Evolutionary conservation across 2,113 vertebrate species (phyloP), one percentile per base, ranked within the genome.

Genomic region (Ptychochromis oligacanthus): DNA sequence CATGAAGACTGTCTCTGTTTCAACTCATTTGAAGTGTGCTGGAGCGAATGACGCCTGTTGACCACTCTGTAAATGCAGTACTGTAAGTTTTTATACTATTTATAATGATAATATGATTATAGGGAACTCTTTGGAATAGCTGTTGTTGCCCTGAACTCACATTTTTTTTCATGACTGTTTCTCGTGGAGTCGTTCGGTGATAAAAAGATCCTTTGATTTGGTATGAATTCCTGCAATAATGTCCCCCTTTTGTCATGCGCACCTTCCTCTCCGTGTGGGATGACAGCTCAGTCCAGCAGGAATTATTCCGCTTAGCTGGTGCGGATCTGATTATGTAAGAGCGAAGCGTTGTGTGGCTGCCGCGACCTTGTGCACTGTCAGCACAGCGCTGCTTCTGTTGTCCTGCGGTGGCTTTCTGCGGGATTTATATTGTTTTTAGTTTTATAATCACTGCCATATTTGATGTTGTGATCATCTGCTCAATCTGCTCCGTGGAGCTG

Each of bases 11-110:
- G 26, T 15, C 24, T 64, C 20, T 49, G 12, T 54, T 61, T 79
- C 20, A n/a, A 18, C 55, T 78, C 62, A 78, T 75, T 61, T 76
- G 84, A 78, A 81, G 28, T 59, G 79, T 38, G 2, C 46, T n/a
- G 72, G 75, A 65, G 56, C 83, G 87, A 83, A 85, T 87, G 90
- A 89, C 49, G 85, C 93, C 93, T 92, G 88, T 92, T 94, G 93
- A 91, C 85, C 57, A 1, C 54, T 74, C 24, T 34, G 6, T 82
- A 60, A 65, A 92, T 87, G 88, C 80, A 57, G 60, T 75, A 28
- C 77, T 74, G 91, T 94, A 75, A 92, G 89, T 92, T 78, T 11
- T 43, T 9, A 57, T 34, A 9, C 13, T 34, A 12, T 15, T 57
- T 12, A 15, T 56, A 40, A 5, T n/a, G 2, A 1, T 22, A 6